These are phyloP conservation scores for Cervus canadensis DNA, from an alignment of 2,113 vertebrate genomes.

Conservation along the genomic window DNA sequence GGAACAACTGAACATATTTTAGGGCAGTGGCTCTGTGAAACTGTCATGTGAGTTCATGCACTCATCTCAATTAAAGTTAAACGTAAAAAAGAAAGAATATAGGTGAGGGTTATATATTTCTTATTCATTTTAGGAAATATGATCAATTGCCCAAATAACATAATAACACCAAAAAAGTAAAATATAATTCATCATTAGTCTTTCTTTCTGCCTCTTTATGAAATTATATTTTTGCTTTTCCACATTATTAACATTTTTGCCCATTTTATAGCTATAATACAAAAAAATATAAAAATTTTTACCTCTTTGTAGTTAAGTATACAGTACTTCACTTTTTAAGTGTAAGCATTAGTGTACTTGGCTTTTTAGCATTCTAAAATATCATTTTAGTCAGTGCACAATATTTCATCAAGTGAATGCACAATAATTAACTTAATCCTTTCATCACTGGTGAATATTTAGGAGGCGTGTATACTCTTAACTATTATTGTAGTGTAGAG, in stretches of 20 bases:
- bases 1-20: not conserved
- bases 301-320: not conserved
- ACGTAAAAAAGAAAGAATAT: not conserved
- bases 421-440: not conserved
- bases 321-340: not conserved
- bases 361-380: slow-evolving; percentile 15
- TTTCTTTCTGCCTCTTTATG: not conserved
- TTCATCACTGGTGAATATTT: slow-evolving; percentile 11
- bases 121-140: not conserved
- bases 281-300: not conserved
- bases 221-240: not conserved
- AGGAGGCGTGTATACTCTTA: not conserved
- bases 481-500: not conserved
- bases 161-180: not conserved
- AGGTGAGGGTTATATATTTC: not conserved
- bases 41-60: not conserved
- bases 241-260: not conserved
- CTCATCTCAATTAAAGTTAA: not conserved
- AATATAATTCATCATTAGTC: not conserved
- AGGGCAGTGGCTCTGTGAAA: not conserved
- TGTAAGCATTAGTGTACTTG: not conserved
- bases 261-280: not conserved
- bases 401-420: not conserved
- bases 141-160: not conserved
- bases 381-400: not conserved